phyloP scores from a whole-genome alignment of 2,797 vertebrate species.

The Tokudaia muenninki region DNA sequence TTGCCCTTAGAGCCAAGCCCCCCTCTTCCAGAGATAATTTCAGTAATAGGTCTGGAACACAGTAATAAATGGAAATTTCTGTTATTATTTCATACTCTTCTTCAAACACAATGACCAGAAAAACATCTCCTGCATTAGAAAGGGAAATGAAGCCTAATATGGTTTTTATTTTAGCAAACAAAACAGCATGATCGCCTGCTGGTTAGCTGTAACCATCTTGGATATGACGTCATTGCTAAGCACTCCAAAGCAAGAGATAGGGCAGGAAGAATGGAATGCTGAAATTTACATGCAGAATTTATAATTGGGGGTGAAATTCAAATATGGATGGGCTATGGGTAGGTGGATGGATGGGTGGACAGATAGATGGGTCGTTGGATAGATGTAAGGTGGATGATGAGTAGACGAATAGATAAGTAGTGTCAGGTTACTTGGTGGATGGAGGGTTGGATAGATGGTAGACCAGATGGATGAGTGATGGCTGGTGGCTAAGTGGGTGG shows the following conservation, averaged over 20 bases:
- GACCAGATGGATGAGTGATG: background rate
- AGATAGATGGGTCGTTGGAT: background rate
- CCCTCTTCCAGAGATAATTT: background rate
- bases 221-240: background rate
- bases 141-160: constrained; percentile 29
- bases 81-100: constrained; percentile 31
- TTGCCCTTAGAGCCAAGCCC: rapidly evolving
- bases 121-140: constrained; percentile 32
- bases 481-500: background rate
- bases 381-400: background rate
- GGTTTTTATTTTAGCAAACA: constrained; percentile 57
- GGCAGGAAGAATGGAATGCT: background rate
- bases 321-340: background rate
- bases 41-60: background rate
- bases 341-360: background rate
- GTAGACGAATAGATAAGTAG: background rate
- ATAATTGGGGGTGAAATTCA: background rate
- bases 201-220: background rate
- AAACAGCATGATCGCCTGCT: background rate
- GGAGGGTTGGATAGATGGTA: background rate
- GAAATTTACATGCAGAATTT: background rate
- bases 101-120: constrained; percentile 23
- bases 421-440: background rate
- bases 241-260: background rate
- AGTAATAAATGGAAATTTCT: background rate